Evolutionary conservation across 1,140 invertebrate genomes (phyloP).

Genomic region (Drosophila rufa): DNA sequence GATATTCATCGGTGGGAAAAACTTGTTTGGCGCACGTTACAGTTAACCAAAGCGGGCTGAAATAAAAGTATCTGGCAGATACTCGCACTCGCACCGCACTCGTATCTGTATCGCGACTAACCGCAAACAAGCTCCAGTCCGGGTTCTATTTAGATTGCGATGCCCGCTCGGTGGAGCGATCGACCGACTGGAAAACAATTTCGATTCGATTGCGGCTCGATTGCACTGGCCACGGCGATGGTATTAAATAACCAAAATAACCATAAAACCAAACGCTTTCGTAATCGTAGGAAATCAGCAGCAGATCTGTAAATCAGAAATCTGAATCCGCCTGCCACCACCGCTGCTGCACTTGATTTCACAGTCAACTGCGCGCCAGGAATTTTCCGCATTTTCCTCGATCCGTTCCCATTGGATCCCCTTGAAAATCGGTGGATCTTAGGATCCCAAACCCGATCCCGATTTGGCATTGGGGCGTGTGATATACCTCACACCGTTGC

Average conservation of each 20-base stretch:
- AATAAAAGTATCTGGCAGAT: conserved; percentile 47
- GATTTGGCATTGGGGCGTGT: conserved; percentile 78
- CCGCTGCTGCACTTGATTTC: conserved; percentile 69
- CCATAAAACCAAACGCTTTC: conserved; percentile 69
- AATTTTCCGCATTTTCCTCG: conserved; percentile 45
- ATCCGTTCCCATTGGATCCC: conserved; percentile 25
- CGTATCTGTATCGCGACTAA: conserved; percentile 76
- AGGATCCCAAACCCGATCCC: conserved; percentile 6
- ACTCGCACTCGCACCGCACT: conserved; percentile 47
- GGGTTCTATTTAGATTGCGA: conserved; percentile 61
- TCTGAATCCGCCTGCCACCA: conserved; percentile 32
- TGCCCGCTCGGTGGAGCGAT: not conserved
- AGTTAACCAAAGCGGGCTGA: conserved; percentile 62
- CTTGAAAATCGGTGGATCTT: conserved; percentile 23
- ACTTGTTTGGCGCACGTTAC: conserved; percentile 75
- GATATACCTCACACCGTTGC: conserved; percentile 71
- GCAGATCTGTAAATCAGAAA: conserved; percentile 43
- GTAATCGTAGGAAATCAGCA: conserved; percentile 73
- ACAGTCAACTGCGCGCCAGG: conserved; percentile 66
- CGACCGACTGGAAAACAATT: conserved; percentile 60
- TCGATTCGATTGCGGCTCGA: conserved; percentile 51
- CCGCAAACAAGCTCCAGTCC: conserved; percentile 67
- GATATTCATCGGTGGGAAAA: conserved; percentile 56
- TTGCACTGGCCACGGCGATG: conserved; percentile 35
- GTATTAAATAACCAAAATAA: conserved; percentile 79